Evolutionary conservation across 2,113 vertebrate species (phyloP).

Genomic region (Hyaena hyaena): DNA sequence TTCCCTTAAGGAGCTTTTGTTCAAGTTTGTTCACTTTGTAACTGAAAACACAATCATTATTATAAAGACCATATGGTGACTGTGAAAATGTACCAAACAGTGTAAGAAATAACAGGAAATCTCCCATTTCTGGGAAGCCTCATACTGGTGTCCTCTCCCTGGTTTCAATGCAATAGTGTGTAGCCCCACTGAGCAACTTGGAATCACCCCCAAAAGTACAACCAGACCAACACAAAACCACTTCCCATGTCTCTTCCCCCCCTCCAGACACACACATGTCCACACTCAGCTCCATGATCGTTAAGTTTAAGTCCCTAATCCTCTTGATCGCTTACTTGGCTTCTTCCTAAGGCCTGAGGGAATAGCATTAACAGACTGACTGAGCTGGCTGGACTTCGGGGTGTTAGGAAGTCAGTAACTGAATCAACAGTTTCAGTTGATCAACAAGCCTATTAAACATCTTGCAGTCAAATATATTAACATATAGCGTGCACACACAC

Average conservation of each 20-base stretch:
- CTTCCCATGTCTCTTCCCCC: fast-evolving
- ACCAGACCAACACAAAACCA: background rate
- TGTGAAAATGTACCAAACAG: conserved; percentile 17
- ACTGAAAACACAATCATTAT: background rate
- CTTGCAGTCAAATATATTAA: background rate
- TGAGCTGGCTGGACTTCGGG: background rate
- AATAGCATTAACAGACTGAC: background rate
- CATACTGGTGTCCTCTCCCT: background rate
- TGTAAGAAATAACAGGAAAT: background rate
- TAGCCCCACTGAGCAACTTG: background rate
- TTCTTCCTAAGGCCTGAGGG: background rate
- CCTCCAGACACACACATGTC: background rate
- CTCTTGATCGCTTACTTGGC: background rate
- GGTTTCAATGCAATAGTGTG: background rate
- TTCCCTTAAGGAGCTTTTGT: background rate
- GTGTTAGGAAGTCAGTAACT: background rate
- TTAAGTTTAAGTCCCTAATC: background rate
- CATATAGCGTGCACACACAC: background rate
- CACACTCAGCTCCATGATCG: background rate
- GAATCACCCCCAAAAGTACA: background rate
- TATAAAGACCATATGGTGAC: conserved; percentile 37
- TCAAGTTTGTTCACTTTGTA: background rate
- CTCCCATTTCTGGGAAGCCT: background rate
- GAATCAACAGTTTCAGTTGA: background rate
- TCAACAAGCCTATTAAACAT: background rate